These are phyloP conservation scores for Stegodyphus dumicola DNA, from an alignment of 1,140 invertebrate species.

Conservation along the genomic window DNA sequence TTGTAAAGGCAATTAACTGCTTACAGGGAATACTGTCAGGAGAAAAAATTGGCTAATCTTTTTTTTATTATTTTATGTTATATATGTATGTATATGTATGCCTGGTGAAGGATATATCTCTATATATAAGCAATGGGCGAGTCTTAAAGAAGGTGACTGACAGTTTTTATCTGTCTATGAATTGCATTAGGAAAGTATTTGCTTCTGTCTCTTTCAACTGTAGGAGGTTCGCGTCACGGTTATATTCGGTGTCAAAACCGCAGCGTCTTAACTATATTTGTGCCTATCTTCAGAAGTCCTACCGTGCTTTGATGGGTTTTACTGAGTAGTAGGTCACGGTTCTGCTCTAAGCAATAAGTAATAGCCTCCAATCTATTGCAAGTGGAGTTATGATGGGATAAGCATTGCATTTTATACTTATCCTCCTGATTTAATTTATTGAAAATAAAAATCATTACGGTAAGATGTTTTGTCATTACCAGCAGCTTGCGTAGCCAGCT, in stretches of 20 bases:
- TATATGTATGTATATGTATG: neutral
- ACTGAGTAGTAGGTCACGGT: too few species aligned
- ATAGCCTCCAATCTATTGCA: too few species aligned
- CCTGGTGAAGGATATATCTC: too few species aligned
- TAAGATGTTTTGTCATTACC: too few species aligned
- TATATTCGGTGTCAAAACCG: conserved; percentile 42
- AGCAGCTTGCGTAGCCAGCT: too few species aligned
- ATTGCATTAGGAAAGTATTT: conserved; percentile 28
- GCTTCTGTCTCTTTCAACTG: neutral
- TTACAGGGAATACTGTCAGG: conserved; percentile 41
- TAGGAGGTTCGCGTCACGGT: conserved; percentile 39
- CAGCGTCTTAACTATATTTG: conserved; percentile 8
- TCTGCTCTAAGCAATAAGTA: too few species aligned
- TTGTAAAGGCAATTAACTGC: conserved; percentile 58
- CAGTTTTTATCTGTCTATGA: conserved; percentile 3
- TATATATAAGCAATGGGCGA: conserved; percentile 39
- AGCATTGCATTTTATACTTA: too few species aligned
- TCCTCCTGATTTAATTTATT: too few species aligned
- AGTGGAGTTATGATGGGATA: too few species aligned
- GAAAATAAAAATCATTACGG: too few species aligned
- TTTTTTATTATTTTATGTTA: neutral
- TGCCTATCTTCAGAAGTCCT: neutral
- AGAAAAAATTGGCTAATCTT: neutral
- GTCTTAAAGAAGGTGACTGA: conserved; percentile 37
- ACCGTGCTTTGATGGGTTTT: conserved; percentile 1